These are phyloP conservation scores for Parasteatoda lunata DNA, from an alignment of 2,888 invertebrate species.

Conservation along the genomic window DNA sequence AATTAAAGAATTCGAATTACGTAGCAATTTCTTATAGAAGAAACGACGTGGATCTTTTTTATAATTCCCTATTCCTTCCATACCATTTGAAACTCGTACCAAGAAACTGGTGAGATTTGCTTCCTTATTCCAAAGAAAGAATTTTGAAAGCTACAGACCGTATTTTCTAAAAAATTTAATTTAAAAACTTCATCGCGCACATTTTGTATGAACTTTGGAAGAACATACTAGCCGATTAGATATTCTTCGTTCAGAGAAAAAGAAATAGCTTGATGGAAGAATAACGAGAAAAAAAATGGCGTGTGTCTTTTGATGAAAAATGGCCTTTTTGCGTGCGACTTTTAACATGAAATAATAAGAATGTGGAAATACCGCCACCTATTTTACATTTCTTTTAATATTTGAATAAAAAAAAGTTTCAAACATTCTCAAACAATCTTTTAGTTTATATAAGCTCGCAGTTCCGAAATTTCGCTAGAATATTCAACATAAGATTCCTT, in stretches of 20 bases:
- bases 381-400: slow-evolving; percentile 63
- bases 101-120: neutral
- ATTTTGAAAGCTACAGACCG: neutral
- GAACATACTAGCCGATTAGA: slow-evolving; percentile 28
- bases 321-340: slow-evolving; percentile 52
- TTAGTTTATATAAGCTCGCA: slow-evolving; percentile 10
- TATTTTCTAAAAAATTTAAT: slow-evolving; percentile 48
- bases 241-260: slow-evolving; percentile 24
- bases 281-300: slow-evolving; percentile 26
- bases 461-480: slow-evolving; percentile 23
- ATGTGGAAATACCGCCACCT: slow-evolving; percentile 45
- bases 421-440: slow-evolving; percentile 33
- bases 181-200: slow-evolving; percentile 45
- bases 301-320: slow-evolving; percentile 61
- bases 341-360: slow-evolving; percentile 46
- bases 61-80: neutral
- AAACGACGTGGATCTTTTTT: slow-evolving; percentile 29
- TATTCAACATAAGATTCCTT: slow-evolving; percentile 39
- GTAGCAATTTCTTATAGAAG: neutral
- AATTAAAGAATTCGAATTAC: slow-evolving; percentile 15
- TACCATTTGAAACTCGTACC: neutral
- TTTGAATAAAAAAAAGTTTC: slow-evolving; percentile 39
- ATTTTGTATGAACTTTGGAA: slow-evolving; percentile 31
- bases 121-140: neutral
- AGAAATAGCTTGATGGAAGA: slow-evolving; percentile 4